phyloP scores from a whole-genome alignment of 2,888 invertebrate genomes.

The Heterodera filipjevi region DNA sequence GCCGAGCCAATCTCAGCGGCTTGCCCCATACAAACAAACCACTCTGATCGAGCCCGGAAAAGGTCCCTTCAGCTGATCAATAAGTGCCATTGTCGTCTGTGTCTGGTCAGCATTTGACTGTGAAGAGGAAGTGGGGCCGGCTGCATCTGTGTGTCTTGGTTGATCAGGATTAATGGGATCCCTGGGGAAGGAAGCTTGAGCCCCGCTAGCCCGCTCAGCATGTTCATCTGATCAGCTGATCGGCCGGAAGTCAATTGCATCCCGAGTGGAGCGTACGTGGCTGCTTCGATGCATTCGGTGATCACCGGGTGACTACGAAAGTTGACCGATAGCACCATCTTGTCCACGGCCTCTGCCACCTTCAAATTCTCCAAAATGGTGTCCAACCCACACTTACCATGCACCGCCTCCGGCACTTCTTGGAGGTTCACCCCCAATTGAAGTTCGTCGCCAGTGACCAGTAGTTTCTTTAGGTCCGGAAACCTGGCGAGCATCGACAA shows the following conservation, averaged over 20 bases:
- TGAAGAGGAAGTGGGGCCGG: neutral
- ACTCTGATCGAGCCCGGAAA: conserved; percentile 8
- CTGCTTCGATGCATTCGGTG: neutral
- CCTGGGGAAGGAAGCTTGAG: conserved; percentile 8
- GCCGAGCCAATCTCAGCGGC: neutral
- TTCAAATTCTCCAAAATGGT: neutral
- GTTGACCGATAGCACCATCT: neutral
- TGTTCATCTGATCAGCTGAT: neutral
- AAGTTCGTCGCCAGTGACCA: neutral
- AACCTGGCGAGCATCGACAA: neutral
- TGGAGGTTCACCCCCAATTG: neutral
- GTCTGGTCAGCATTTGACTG: neutral
- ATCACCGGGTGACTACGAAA: conserved; percentile 1
- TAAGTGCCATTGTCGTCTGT: neutral
- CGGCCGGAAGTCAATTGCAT: neutral
- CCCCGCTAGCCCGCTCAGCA: neutral
- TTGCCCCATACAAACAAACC: conserved; percentile 5
- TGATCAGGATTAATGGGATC: conserved; percentile 4
- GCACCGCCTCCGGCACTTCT: conserved; percentile 9
- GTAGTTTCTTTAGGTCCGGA: neutral
- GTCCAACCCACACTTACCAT: neutral
- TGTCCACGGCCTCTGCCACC: neutral
- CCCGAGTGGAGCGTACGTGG: neutral
- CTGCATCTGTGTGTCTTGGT: neutral
- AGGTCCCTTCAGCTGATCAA: neutral